Conservation (phyloP, 35 echinoderm and acorn worm species). For the Lytechinus pictus region DNA sequence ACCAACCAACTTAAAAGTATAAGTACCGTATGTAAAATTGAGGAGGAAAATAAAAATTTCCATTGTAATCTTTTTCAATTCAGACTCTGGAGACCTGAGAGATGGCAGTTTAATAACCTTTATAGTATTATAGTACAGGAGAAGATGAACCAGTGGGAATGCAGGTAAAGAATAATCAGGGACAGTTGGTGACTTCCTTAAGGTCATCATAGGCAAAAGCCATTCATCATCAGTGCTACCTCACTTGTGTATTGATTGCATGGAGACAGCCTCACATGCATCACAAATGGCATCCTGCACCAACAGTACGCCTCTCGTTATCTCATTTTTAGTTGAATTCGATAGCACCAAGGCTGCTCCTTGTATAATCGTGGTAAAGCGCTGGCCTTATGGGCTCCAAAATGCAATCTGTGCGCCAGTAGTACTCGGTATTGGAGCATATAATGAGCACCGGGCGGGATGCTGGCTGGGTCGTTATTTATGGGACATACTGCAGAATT, state of each 20-base stretch:
- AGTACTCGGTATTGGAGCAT: neutral
- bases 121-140: neutral
- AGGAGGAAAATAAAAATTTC: neutral
- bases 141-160: neutral
- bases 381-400: neutral
- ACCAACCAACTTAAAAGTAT: too few relatives aligned
- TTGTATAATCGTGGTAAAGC: neutral
- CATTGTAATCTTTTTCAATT: neutral
- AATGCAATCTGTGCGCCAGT: neutral
- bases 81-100: neutral
- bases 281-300: neutral
- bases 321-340: neutral
- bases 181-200: constrained; percentile 35
- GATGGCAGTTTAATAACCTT: neutral
- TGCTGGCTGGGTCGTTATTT: neutral
- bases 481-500: neutral
- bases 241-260: constrained; percentile 2
- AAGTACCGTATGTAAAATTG: neutral
- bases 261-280: neutral
- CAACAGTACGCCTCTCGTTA: neutral
- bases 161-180: neutral
- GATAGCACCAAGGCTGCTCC: neutral
- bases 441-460: neutral
- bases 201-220: constrained; percentile 29
- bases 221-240: neutral